phyloP scores from a whole-genome alignment of 2,113 vertebrate species.

The Urocitellus parryii region DNA sequence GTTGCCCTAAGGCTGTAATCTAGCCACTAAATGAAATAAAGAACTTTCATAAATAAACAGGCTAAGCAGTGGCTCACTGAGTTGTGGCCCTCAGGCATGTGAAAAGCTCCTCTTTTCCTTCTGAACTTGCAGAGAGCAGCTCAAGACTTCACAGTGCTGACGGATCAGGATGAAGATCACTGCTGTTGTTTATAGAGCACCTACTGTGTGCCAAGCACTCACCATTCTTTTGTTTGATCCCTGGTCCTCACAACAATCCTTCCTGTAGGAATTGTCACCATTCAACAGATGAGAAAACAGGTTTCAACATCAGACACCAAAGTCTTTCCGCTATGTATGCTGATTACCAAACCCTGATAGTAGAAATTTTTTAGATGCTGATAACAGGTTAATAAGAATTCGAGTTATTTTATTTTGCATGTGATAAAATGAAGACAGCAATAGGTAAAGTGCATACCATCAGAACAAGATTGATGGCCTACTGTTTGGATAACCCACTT shows the following conservation, averaged over 20 bases:
- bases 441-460: neutral
- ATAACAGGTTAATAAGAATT: neutral
- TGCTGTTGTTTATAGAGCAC: neutral
- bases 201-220: neutral
- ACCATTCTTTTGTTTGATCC: neutral
- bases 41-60: conserved; percentile 74
- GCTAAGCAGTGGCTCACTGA: conserved; percentile 64
- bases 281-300: neutral
- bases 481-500: neutral
- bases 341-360: too few relatives aligned
- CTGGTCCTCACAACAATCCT: neutral
- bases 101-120: neutral
- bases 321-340: neutral
- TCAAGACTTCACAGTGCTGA: neutral
- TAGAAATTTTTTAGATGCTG: neutral
- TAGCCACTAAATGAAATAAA: conserved; percentile 43
- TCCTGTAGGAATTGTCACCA: too few relatives aligned
- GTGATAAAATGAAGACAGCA: neutral
- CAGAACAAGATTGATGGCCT: neutral
- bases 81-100: neutral
- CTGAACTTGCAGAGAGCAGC: neutral
- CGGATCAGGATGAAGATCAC: neutral
- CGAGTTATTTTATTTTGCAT: neutral
- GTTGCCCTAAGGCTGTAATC: conserved; percentile 44
- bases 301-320: neutral